These are phyloP conservation scores for Hoplostethus mediterraneus DNA, from an alignment of 2,797 vertebrate species.

Conservation along the genomic window DNA sequence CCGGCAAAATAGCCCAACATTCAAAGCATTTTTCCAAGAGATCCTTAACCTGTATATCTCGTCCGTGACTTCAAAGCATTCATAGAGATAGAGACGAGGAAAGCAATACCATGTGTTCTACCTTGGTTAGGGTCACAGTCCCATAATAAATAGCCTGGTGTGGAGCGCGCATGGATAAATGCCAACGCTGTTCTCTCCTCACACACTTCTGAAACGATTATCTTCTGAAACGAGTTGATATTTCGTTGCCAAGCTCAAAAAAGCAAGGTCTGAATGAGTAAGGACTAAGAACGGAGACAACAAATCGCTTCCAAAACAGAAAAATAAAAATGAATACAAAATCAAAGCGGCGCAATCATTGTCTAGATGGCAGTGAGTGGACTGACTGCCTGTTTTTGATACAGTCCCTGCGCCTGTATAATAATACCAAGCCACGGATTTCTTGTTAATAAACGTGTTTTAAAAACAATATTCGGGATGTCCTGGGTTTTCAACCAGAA, in stretches of 20 bases:
- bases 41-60: background rate
- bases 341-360: slow-evolving; percentile 35
- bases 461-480: slow-evolving; percentile 35
- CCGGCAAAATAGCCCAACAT: slow-evolving; percentile 35
- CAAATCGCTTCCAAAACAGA: slow-evolving; percentile 24
- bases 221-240: slow-evolving; percentile 68
- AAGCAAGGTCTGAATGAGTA: background rate
- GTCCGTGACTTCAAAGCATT: background rate
- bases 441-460: slow-evolving; percentile 27
- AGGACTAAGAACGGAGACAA: slow-evolving; percentile 1
- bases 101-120: slow-evolving; percentile 29
- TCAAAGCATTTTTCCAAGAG: slow-evolving; percentile 35
- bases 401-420: slow-evolving; percentile 60
- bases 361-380: slow-evolving; percentile 10
- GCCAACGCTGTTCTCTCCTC: slow-evolving; percentile 58
- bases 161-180: slow-evolving; percentile 71
- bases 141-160: slow-evolving; percentile 44
- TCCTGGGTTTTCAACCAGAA: slow-evolving; percentile 35
- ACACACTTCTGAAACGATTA: slow-evolving; percentile 52
- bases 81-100: background rate
- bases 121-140: slow-evolving; percentile 63
- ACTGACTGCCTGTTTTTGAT: slow-evolving; percentile 35
- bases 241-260: slow-evolving; percentile 24
- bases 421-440: slow-evolving; percentile 48
- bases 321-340: slow-evolving; percentile 4